Conservation (phyloP, 2,888 invertebrate genomes). For the Oligia strigilis region DNA sequence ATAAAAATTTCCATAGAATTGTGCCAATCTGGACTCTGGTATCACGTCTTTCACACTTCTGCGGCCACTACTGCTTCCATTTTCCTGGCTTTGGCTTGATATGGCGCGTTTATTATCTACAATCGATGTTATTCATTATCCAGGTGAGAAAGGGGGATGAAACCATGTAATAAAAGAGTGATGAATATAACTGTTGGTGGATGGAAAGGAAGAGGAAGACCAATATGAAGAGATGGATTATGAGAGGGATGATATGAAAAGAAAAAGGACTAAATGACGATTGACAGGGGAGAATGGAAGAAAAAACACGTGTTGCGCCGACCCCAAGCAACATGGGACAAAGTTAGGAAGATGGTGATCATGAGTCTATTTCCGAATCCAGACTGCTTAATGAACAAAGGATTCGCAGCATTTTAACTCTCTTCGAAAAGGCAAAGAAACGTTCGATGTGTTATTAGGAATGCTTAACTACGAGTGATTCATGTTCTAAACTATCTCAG, state of each 20-base stretch:
- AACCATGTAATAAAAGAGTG: not conserved
- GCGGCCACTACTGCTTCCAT: slow-evolving; percentile 80
- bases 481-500: not conserved
- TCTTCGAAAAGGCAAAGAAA: not conserved
- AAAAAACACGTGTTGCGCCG: not conserved
- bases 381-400: not conserved
- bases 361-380: no score
- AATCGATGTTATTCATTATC: slow-evolving; percentile 47
- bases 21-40: slow-evolving; percentile 91
- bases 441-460: not conserved
- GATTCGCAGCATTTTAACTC: not conserved
- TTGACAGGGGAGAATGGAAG: not conserved
- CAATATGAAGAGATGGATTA: no score
- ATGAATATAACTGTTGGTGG: not conserved
- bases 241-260: no score
- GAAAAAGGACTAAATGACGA: no score
- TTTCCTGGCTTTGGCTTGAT: slow-evolving; percentile 81
- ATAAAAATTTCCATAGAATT: slow-evolving; percentile 90
- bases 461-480: not conserved
- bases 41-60: slow-evolving; percentile 92
- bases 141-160: not conserved
- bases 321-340: not conserved
- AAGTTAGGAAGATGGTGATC: not conserved
- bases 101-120: slow-evolving; percentile 77
- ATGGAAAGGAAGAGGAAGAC: no score